Percentiles rank a stretch among this genome's conserved stretches.
phyloP scores from a whole-genome alignment of 2,888 invertebrate species.

The Ariolimax columbianus region DNA sequence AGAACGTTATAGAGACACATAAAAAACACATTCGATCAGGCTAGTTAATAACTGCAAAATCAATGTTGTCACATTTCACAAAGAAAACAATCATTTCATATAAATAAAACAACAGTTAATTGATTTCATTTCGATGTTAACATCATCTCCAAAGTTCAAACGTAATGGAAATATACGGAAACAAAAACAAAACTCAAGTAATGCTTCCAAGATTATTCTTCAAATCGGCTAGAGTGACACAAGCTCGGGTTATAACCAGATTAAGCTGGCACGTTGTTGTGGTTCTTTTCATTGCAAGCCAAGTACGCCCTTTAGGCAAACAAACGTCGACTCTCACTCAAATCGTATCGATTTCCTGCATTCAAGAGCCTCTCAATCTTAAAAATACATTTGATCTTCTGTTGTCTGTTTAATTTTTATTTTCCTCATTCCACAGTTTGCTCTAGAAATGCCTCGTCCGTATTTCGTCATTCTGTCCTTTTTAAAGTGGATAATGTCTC shows the following conservation, averaged over 20 bases:
- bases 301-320: neutral
- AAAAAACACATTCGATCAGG: too few species aligned
- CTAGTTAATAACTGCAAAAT: too few species aligned
- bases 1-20: too few species aligned
- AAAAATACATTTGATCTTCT: slow-evolving; percentile 5
- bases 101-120: neutral
- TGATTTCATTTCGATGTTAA: neutral
- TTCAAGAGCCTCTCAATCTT: neutral
- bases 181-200: neutral
- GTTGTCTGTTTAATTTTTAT: neutral
- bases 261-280: neutral
- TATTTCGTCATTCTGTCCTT: neutral
- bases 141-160: slow-evolving; percentile 4
- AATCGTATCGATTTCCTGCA: slow-evolving; percentile 20
- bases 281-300: neutral
- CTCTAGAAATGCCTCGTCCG: neutral
- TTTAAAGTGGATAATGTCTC: neutral
- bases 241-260: neutral
- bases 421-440: neutral
- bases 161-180: neutral
- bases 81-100: too few species aligned
- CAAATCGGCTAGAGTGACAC: neutral
- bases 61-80: too few species aligned
- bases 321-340: slow-evolving; percentile 12
- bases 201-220: neutral